These are phyloP conservation scores for Atta colombica DNA, from an alignment of 1,140 invertebrate species.

Conservation along the genomic window DNA sequence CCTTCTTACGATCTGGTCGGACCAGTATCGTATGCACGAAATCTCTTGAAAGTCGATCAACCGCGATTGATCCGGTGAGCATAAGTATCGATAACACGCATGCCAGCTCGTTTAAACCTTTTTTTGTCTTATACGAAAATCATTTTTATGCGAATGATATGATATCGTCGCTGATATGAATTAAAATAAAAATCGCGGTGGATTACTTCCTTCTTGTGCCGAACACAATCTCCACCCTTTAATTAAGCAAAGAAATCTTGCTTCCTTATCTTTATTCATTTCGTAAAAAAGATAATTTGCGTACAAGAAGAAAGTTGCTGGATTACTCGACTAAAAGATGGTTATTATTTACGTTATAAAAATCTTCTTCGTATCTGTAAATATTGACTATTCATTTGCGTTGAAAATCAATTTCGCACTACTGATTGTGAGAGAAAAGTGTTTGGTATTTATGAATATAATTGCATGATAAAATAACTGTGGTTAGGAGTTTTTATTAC, in stretches of 20 bases:
- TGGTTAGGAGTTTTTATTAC: too few species aligned
- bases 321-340: neutral
- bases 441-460: too few species aligned
- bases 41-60: constrained; percentile 74
- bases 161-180: constrained; percentile 23
- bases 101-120: constrained; percentile 1
- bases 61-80: constrained; percentile 5
- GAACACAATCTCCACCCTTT: constrained; percentile 23
- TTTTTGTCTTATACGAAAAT: constrained; percentile 8
- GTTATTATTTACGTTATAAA: neutral
- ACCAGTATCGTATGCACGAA: constrained; percentile 74
- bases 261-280: constrained; percentile 48
- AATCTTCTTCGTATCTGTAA: neutral
- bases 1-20: constrained; percentile 72
- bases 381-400: neutral
- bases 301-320: constrained; percentile 18
- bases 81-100: constrained; percentile 67
- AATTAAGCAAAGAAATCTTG: constrained; percentile 32
- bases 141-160: constrained; percentile 38
- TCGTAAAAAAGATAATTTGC: constrained; percentile 54
- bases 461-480: too few species aligned
- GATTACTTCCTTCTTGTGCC: neutral
- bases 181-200: constrained; percentile 27
- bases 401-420: neutral
- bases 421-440: too few species aligned